Base-by-base conservation (phyloP, 2,797 vertebrate species). In the Falco columbarius region DNA sequence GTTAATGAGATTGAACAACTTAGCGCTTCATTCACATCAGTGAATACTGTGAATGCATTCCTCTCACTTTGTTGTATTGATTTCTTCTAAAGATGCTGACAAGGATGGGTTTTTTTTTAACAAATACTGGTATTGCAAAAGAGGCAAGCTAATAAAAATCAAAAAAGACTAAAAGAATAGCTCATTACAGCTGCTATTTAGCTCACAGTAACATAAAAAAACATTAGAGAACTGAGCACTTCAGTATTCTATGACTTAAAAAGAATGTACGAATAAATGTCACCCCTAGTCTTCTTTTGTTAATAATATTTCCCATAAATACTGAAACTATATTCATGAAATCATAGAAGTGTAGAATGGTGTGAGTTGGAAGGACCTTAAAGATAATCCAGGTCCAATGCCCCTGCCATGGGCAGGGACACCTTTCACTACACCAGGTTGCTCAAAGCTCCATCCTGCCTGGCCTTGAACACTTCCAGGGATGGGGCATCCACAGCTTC, bases 41-140 rank as follows among this genome's bases (percentile, higher is more conserved):
- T 24, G 42, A 92, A 68, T 76, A 16, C 7, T 71, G 47, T 54
- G 47, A 93, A 86, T 18, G 27, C 21, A 87, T 87, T 80, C 44
- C 66, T 90, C 63, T 90, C n/a, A 17, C 62, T 90, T 81, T 91
- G 15, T 92, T 72, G 49, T 79, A 93, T 81, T 6, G 72, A 93
- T 95, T 95, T 94, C 68, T 96, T 87, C 71, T 49, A 38, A 81
- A 89, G 56, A 26, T 89, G 63, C 75, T 96, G 83, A 71, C 65
- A 96, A 93, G 42, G 65, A 46, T 46, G 24, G 24, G 38, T 55
- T 12, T 91, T 93, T 36, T 38, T 38, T 40, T 97, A 95, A 72
- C 70, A 51, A 95, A 55, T 81, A 89, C 5, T 36, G 80, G 49
- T 61, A 85, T 65, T 80, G 91, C 26, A 85, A 72, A 97, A 59